Evolutionary conservation across 2,797 vertebrate species (phyloP), one percentile per base, ranked within the genome.

Genomic region (Hypotaenidia philippensis): DNA sequence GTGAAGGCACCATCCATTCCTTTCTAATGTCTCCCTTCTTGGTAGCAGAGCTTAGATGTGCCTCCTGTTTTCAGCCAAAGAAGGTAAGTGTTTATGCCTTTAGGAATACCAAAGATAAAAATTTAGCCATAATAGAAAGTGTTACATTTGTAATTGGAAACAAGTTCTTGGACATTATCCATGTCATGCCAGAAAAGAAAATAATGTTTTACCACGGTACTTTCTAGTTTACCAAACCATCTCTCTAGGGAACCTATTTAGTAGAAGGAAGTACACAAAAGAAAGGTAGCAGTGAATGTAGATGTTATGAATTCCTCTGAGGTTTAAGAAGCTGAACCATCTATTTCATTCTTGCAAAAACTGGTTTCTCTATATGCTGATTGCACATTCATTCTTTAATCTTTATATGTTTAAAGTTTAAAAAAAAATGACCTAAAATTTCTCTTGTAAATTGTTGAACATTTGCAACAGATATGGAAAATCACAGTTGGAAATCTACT

Each of bases 391-490:
- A 95, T 96, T 97, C 90, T 96, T 97, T 94, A 98, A 96, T 96
- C 92, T 96, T 94, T 94, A 61, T 82, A 95, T 64, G 70, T 91
- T 94, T 95, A 94, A 96, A 95, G 64, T 93, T 90, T 89, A 82
- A 95, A 95, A 82, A 95, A 23, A 0, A 25, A 55, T 4, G 38
- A 94, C 88, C 71, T 92, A 75, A 96, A 96, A 94, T 95, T 93
- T 95, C 49, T 83, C 68, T 56, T 60, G 68, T 92, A 97, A 97
- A 96, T 95, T 96, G 90, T 97, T 92, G 90, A 97, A 96, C 83
- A 94, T 96, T 97, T 97, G 83, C 76, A 96, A 91, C 69, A 95
- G 87, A 96, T 94, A 93, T 68, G 97, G 87, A 96, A 97, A 97
- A 97, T 94, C 92, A 96, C 94, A 95, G 85, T 44, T 91, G 90